Evolutionary conservation across 2,888 invertebrate genomes (phyloP), one percentile per base, ranked within the genome.

Genomic region (Chrysina gloriosa): DNA sequence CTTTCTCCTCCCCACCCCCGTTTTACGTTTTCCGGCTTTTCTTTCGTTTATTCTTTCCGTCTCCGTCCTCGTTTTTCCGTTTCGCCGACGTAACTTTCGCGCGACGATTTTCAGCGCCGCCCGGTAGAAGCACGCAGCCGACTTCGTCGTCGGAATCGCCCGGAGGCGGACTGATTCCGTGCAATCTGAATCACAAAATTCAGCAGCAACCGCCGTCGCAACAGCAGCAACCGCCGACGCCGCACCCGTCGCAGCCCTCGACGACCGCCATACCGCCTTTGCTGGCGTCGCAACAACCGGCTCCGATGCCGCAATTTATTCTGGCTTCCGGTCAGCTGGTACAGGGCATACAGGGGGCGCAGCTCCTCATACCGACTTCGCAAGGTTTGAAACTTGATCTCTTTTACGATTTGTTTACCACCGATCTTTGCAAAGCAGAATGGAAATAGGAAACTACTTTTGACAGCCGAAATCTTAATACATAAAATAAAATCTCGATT

Each of bases 291-390:
- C 86, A 86, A 63, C 86, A 86, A 80, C 87, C 91, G 64, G 90
- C 90, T 69, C 89, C 90, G 65, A 94, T 96, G 92, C 96, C 96
- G 69, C 96, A 96, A 85, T 90, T 96, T 77, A 94, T 96, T 80
- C 87, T 96, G 75, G 95, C 95, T 70, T 95, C 95, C 68, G 95
- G 96, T 64, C 95, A 96, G 84, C 89, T 96, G 79, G 92, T 95
- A 69, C 95, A 95, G 83, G 95, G 95, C 74, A 95, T 96, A 76
- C 96, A 96, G 84, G 95, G 95, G 9, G 95, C 96, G 50, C 97
- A 97, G 81, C 88, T 97, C 67, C 90, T 97, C 77, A 97, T 97
- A 85, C 97, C 97, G 61, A 97, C 97, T 65, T 95, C 96, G 71
- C 95, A 96, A 89, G 96, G 96, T 95, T 84, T 81, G 78, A 56